Base-by-base conservation (phyloP, 2,113 vertebrate species). In the Percopsis transmontana region DNA sequence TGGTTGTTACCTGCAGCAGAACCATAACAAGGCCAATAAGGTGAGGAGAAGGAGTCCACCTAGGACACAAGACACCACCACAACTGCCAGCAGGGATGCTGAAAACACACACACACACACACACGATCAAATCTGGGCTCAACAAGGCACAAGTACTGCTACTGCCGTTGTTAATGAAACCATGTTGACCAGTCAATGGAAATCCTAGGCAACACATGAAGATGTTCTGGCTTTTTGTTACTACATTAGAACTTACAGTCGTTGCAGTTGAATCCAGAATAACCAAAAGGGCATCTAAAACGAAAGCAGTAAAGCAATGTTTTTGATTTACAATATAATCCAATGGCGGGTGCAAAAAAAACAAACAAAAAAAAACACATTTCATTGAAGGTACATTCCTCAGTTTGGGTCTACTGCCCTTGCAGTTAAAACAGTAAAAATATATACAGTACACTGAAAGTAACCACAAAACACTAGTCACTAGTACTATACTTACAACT, bases 241-340 rank as follows among this genome's bases (percentile, higher is more conserved):
- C 42, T 14, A 16, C 11, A 2, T 16, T 8, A 5, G 2, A 38
- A 85, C 92, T 91, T 77, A 93, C 92, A 88, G 68, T 93, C 90
- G 14, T 80, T 71, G 75, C 92, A 93, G 84, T 93, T 93, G 62
- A 92, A 90, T 50, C 92, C 92, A 15, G 80, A 60, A 1, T 89
- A 91, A 45, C 91, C 91, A 66, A 92, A 92, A 1, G 87, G 0
- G 72, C 92, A 93, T 40, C 92, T 93, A 83, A 62, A 20, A 74
- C 15, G 62, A 66, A 62, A 19, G 11, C 12, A 39, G 5, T 15
- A 20, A 62, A 65, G 18, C 27, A 61, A 7, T 18, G 50, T 38
- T 40, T 60, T 2, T 33, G 27, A n/a, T 33, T 6, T 7, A 33
- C 27, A 33, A 33, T 33, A 33, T 33, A 33, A 33, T 1, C 8